These are phyloP conservation scores for Thoracochromis brauschi DNA, from an alignment of 2,113 vertebrate species.

Conservation along the genomic window DNA sequence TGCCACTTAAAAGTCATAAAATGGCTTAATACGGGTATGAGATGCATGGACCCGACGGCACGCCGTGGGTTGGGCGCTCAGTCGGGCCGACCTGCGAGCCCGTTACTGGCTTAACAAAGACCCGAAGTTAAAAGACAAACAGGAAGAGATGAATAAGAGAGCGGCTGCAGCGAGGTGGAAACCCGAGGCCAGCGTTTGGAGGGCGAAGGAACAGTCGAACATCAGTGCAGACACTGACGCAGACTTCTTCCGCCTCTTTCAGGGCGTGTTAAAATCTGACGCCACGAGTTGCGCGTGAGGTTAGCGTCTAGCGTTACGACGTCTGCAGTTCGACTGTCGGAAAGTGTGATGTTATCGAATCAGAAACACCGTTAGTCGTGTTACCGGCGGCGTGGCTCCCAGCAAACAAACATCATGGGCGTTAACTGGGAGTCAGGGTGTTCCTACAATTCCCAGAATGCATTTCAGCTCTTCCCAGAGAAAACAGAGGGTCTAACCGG, in stretches of 20 bases:
- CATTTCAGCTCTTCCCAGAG: not conserved
- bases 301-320: not conserved
- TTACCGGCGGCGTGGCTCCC: not conserved
- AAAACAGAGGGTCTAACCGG: not conserved
- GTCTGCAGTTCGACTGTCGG: not conserved
- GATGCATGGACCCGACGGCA: rapidly evolving
- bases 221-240: not conserved
- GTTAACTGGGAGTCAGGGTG: not conserved
- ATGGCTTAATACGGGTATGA: not conserved
- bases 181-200: rapidly evolving
- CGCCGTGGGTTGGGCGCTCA: not conserved
- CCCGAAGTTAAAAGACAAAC: not conserved
- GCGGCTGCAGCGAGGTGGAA: not conserved
- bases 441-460: not conserved
- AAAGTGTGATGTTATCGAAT: not conserved
- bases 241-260: not conserved
- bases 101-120: not conserved
- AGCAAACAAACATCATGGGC: not conserved
- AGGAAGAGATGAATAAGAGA: not conserved
- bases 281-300: not conserved
- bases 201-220: not conserved
- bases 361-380: not conserved
- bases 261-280: constrained; percentile 7
- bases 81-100: not conserved
- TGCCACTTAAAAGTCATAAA: not conserved